phyloP scores from a whole-genome alignment of 2,113 vertebrate species.

The Chloebia gouldiae region DNA sequence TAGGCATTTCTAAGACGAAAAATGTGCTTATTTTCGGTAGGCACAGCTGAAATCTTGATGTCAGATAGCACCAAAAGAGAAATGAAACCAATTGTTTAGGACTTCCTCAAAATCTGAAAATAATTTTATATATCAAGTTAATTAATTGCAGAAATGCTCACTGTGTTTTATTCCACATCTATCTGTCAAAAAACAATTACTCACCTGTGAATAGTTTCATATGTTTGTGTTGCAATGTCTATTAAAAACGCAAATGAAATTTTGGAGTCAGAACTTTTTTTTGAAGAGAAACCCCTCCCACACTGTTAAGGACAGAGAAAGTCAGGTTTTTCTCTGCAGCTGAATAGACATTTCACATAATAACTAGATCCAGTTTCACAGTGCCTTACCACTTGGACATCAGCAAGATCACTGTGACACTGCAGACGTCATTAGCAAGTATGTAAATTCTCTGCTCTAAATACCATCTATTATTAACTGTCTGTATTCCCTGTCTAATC shows the following conservation, averaged over 20 bases:
- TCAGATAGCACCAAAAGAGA: not conserved
- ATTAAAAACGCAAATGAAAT: not conserved
- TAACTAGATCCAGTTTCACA: not conserved
- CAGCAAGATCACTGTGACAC: not conserved
- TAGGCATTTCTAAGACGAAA: not conserved
- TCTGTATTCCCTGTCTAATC: conserved; percentile 43
- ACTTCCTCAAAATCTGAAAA: not conserved
- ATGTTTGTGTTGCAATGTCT: not conserved
- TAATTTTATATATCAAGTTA: not conserved
- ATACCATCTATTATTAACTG: conserved; percentile 58
- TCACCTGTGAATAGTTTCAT: not conserved
- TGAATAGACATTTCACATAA: conserved; percentile 15
- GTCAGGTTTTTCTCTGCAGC: not conserved
- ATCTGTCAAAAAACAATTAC: not conserved
- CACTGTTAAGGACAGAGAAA: not conserved
- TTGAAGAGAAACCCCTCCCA: not conserved
- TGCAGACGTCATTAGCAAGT: not conserved
- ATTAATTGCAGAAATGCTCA: not conserved
- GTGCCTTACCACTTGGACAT: not conserved
- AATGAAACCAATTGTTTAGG: not conserved
- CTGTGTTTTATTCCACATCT: not conserved
- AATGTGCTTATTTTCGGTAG: not conserved
- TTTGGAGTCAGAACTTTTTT: not conserved
- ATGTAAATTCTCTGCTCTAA: conserved; percentile 42
- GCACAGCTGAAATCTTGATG: not conserved